Evolutionary conservation across 1,140 invertebrate genomes (phyloP).

Genomic region (Pseudoatta argentina): DNA sequence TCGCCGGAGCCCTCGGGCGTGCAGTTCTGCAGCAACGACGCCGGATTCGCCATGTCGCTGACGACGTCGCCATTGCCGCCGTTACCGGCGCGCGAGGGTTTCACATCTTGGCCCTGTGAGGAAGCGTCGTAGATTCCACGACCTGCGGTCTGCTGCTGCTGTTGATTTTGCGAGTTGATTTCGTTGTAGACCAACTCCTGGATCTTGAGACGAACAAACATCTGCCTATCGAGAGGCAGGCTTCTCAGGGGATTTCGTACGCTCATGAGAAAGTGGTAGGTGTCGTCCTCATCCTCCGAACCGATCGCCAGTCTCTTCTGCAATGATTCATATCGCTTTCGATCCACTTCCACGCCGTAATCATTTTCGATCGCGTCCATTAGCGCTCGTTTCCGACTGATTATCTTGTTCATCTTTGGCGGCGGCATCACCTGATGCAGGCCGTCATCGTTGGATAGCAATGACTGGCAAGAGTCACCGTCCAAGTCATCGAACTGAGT

Average conservation of each 20-base stretch:
- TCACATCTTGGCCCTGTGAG: slow-evolving; percentile 68
- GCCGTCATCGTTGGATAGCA: slow-evolving; percentile 76
- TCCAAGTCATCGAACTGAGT: slow-evolving; percentile 78
- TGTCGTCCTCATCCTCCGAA: slow-evolving; percentile 78
- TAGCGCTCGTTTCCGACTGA: slow-evolving; percentile 72
- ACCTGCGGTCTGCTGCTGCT: slow-evolving; percentile 48
- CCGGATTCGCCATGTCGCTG: slow-evolving; percentile 59
- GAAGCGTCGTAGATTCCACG: slow-evolving; percentile 61
- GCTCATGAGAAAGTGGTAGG: slow-evolving; percentile 82
- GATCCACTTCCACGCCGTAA: slow-evolving; percentile 70
- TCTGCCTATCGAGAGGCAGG: slow-evolving; percentile 79
- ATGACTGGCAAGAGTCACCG: slow-evolving; percentile 76
- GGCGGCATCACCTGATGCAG: slow-evolving; percentile 73
- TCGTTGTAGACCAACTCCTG: slow-evolving; percentile 81
- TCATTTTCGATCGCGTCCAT: slow-evolving; percentile 73
- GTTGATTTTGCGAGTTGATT: slow-evolving; percentile 75
- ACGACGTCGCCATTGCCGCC: slow-evolving; percentile 30
- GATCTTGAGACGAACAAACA: slow-evolving; percentile 81
- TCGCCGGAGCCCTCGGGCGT: slow-evolving; percentile 73
- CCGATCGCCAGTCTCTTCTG: slow-evolving; percentile 68
- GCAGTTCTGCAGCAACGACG: slow-evolving; percentile 72
- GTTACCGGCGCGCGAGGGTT: slow-evolving; percentile 61
- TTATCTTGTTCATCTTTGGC: slow-evolving; percentile 68
- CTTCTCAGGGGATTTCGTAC: slow-evolving; percentile 78
- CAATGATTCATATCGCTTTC: slow-evolving; percentile 74